Evolutionary conservation across 1,140 invertebrate genomes (phyloP).

Genomic region (Heliothis virescens): DNA sequence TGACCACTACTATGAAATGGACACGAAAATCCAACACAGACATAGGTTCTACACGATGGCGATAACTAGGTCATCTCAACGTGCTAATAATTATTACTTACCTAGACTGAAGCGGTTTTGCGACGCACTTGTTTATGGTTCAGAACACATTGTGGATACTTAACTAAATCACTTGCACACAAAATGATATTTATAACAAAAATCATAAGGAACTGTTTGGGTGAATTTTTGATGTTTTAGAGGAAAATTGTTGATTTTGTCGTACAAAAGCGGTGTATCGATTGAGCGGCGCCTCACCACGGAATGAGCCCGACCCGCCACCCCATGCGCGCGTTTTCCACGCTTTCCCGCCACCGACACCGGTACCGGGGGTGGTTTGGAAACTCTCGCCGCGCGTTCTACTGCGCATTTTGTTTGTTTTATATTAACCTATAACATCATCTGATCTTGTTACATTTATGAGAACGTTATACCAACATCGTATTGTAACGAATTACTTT

Average conservation of each 20-base stretch:
- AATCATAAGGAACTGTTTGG: conserved; percentile 32
- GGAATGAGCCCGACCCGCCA: conserved; percentile 69
- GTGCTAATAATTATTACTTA: conserved; percentile 81
- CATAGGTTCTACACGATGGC: conserved; percentile 37
- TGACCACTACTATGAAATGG: conserved; percentile 3
- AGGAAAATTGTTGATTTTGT: conserved; percentile 56
- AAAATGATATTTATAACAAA: conserved; percentile 20
- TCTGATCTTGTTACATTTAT: conserved; percentile 36
- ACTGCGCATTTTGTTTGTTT: conserved; percentile 60
- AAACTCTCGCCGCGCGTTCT: conserved; percentile 55
- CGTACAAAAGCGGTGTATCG: conserved; percentile 68
- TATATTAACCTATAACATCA: conserved; percentile 49
- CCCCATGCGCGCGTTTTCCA: conserved; percentile 82
- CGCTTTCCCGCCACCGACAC: conserved; percentile 75
- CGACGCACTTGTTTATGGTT: conserved; percentile 70
- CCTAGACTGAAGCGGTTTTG: conserved; percentile 72
- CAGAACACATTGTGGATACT: conserved; percentile 37
- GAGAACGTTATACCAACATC: conserved; percentile 4
- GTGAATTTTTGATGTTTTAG: conserved; percentile 50
- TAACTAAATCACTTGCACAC: conserved; percentile 40
- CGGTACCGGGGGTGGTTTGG: conserved; percentile 61
- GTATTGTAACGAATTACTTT: conserved; percentile 21
- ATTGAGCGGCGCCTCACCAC: conserved; percentile 78
- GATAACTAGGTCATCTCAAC: conserved; percentile 80
- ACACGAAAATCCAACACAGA: conserved; percentile 17